These are phyloP conservation scores for Antennarius striatus DNA, from an alignment of 2,113 vertebrate species.

Conservation along the genomic window DNA sequence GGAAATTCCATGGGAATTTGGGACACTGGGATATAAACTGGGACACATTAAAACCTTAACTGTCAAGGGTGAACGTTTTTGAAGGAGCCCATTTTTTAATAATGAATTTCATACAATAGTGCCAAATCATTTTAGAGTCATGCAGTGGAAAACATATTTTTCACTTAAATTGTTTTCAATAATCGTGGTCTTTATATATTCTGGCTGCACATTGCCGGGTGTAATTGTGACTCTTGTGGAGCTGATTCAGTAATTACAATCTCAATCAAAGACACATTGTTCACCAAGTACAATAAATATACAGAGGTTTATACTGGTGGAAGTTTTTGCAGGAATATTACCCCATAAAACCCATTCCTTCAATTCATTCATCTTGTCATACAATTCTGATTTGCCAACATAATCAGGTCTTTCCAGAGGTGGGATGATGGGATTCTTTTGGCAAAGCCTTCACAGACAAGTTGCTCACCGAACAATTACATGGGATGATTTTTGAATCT, in stretches of 20 bases:
- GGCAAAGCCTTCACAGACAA: not conserved
- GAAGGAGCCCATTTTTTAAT: too few relatives aligned
- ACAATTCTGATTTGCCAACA: slow-evolving; percentile 43
- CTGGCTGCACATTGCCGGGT: not conserved
- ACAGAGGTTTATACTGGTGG: slow-evolving; percentile 11
- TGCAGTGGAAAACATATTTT: too few relatives aligned
- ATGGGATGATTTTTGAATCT: slow-evolving; percentile 4
- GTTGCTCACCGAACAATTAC: slow-evolving; percentile 10
- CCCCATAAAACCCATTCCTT: slow-evolving; percentile 30
- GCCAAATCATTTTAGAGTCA: too few relatives aligned
- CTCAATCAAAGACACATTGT: slow-evolving; percentile 31
- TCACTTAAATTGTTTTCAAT: too few relatives aligned
- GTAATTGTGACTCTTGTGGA: slow-evolving; percentile 17
- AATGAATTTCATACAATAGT: too few relatives aligned
- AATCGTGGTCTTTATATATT: not conserved
- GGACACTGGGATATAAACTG: too few relatives aligned
- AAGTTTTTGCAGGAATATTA: slow-evolving; percentile 10
- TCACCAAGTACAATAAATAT: slow-evolving; percentile 32
- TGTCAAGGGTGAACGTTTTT: too few relatives aligned
- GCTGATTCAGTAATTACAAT: slow-evolving; percentile 40
- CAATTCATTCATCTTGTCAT: slow-evolving; percentile 36
- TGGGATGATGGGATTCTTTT: not conserved
- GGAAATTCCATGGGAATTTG: too few relatives aligned
- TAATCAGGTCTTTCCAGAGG: slow-evolving; percentile 15
- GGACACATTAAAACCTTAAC: too few relatives aligned